Base-by-base conservation (phyloP, 2,797 vertebrate species). In the Paguma larvata region DNA sequence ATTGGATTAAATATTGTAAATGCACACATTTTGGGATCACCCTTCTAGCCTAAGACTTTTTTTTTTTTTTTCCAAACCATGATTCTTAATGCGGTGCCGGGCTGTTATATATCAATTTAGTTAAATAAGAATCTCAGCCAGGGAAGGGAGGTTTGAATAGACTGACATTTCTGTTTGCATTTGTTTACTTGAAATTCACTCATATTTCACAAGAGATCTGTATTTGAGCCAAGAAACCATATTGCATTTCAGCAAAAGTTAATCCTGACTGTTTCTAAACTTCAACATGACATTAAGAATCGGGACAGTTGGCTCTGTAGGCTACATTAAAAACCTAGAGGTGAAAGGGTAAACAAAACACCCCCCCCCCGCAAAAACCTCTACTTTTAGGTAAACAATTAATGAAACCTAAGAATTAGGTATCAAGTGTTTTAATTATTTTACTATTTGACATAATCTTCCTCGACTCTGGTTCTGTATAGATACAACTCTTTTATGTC, bases 381-480 rank as follows among this genome's bases (percentile, higher is more conserved):
- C 32, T 72, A 12, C 68, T 83, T 96, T 93, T 89, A 93, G 32
- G 34, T 83, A 79, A 86, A 91, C 34, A 70, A 63, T 91, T 14
- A 94, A 84, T 53, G 59, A 97, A 94, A 86, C 32, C 15, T 41
- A 65, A 38, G 10, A 80, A 89, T 41, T 70, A 85, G 48, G 15
- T 89, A 51, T 68, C 51, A 59, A 30, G 38, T 88, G 19, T 96
- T 95, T 88, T 78, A 95, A 95, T 72, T 91, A 86, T 86, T 96
- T 88, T 93, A 27, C 59, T 73, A 44, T 63, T n/a, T 59, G 56
- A 86, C 2, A 72, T 18, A 41, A 46, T 93, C 68, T 77, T 96
- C 85, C 77, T 96, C 19, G 1, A 62, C 23, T 87, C 53, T 82
- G 18, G 21, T 80, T 95, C 41, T 48, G 19, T 44, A 32, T 23